phyloP scores from a whole-genome alignment of 2,113 vertebrate genomes.

The Arvicanthis niloticus region DNA sequence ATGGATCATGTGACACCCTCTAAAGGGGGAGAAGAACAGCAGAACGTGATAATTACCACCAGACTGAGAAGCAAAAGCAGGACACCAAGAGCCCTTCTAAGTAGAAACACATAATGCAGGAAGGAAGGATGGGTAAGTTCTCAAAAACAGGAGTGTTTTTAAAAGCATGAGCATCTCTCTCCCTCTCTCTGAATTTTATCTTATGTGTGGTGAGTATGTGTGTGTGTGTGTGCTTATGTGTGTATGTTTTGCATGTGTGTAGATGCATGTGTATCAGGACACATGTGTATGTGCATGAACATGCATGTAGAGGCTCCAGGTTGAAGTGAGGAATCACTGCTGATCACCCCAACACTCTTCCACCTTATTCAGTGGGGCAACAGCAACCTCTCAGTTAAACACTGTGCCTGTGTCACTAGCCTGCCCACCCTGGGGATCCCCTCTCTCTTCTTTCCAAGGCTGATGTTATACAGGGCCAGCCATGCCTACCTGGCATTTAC shows the following conservation, averaged over 20 bases:
- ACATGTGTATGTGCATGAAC: background rate
- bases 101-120: background rate
- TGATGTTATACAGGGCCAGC: background rate
- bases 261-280: background rate
- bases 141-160: background rate
- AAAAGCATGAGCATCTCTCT: background rate
- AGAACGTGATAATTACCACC: background rate
- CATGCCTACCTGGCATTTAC: background rate
- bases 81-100: background rate
- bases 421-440: background rate
- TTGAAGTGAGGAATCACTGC: background rate
- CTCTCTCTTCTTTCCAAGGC: background rate
- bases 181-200: background rate
- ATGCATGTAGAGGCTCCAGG: background rate
- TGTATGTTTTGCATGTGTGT: background rate
- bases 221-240: background rate
- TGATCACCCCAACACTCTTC: background rate
- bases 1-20: background rate
- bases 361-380: background rate
- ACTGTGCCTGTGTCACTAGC: no score
- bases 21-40: background rate
- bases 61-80: background rate
- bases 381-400: background rate
- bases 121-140: background rate
- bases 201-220: background rate